Base-by-base conservation (phyloP, 1,140 invertebrate genomes). In the Hycleus cichorii region DNA sequence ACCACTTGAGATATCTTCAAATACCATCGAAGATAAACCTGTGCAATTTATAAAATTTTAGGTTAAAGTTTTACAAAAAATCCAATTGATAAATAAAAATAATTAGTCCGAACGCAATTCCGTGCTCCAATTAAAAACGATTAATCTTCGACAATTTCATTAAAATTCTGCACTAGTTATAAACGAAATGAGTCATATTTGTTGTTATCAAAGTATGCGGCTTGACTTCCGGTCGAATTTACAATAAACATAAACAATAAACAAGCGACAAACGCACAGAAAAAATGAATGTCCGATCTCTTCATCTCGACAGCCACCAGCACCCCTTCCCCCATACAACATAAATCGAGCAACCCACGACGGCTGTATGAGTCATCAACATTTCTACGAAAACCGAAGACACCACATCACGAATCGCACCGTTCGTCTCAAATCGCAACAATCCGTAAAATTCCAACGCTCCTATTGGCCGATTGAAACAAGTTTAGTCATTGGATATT, bases 401-500 rank as follows among this genome's bases (percentile, higher is more conserved):
- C 4, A 32, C 45, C 51, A 47, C 10, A 12, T 11, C 11, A 25
- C 10, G 4, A 32, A 32, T 45, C 32, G 39, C 4, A 3, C 8
- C 7, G 0, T 56, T 55, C 63, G 60, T n/a, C 6, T 18, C 18
- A 0, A 25, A 40, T 61, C 63, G 63, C 26, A 18, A 2, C 9
- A 45, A 18, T 2, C 18, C 32, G 32, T 7, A 4, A 7, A 32
- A 5, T 3, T 32, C 32, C 10, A 40, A 3, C 11, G 2, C 1
- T 38, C n/a, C 39, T 24, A 64, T 62, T 64, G 58, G 57, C 39
- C 42, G 47, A 27, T 47, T 8, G 9, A 24, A 39, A 11, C 57
- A 25, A 42, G 32, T 47, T 45, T 47, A 52, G 58, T 62, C 59
- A 61, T 55, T 40, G 51, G 43, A 48, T 71, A 71, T 69, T 69